Conservation (phyloP, 2,888 invertebrate genomes). For the Ceramica pisi region DNA sequence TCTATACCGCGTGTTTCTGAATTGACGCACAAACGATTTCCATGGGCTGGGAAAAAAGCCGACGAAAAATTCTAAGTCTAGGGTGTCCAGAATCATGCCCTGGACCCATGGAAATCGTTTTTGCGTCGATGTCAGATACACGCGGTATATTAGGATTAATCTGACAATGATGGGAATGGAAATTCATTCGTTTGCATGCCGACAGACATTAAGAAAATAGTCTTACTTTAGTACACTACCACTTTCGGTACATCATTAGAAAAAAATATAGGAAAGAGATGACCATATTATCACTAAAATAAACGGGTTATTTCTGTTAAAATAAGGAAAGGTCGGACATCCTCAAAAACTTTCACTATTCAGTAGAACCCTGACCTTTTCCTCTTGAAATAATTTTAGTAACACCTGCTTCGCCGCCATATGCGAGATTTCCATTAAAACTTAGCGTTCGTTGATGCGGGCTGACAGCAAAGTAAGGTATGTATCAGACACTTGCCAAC, state of each 20-base stretch:
- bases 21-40: no score
- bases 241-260: not conserved
- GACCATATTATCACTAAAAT: not conserved
- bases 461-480: slow-evolving; percentile 26
- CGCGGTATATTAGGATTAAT: no score
- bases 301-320: not conserved
- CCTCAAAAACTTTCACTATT: slow-evolving; percentile 20
- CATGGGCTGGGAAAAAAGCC: no score
- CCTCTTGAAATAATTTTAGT: slow-evolving; percentile 34
- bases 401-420: slow-evolving; percentile 19
- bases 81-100: no score
- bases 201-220: no score
- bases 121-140: no score
- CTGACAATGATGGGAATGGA: no score
- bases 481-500: slow-evolving; percentile 30
- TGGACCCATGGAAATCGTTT: no score
- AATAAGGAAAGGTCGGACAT: slow-evolving; percentile 2
- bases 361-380: slow-evolving; percentile 36
- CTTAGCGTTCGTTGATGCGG: slow-evolving; percentile 33
- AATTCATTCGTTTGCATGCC: no score
- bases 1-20: no score
- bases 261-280: not conserved
- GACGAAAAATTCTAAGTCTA: no score
- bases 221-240: no score
- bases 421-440: slow-evolving; percentile 48